Percentiles rank a stretch among this genome's conserved stretches.
Conservation (phyloP, 2,797 vertebrate species). For the Acipenser ruthenus region DNA sequence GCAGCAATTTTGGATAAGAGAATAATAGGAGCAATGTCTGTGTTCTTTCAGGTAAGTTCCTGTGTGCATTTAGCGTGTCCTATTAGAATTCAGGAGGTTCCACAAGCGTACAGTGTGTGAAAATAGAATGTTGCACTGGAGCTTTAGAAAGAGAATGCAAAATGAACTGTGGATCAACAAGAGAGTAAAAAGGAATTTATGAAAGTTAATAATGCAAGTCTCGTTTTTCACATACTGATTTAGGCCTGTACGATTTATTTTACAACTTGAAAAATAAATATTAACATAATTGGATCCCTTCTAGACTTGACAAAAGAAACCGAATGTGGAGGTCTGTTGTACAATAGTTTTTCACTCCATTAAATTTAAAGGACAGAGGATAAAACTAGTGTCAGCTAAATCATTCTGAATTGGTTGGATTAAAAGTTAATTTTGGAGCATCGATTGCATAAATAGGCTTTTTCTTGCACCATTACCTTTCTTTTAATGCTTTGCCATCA, state of each 20-base stretch:
- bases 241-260: no score
- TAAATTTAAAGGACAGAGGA: slow-evolving; percentile 14
- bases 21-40: slow-evolving; percentile 79
- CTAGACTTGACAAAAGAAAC: no score
- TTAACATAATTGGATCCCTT: no score
- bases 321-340: background rate
- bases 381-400: slow-evolving; percentile 25
- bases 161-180: no score
- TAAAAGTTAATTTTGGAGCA: slow-evolving; percentile 41
- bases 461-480: slow-evolving; percentile 41
- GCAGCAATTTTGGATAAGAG: slow-evolving; percentile 82
- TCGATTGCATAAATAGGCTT: slow-evolving; percentile 42
- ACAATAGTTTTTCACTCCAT: slow-evolving; percentile 5
- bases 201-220: no score
- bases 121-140: no score
- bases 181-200: no score
- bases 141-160: no score
- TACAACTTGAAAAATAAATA: no score
- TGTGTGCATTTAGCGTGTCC: background rate
- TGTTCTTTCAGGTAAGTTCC: slow-evolving; percentile 90
- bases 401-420: slow-evolving; percentile 37
- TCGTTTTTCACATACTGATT: no score
- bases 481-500: slow-evolving; percentile 31
- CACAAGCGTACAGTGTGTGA: no score
- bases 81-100: no score